A percentile compares a stretch with the other conserved stretches of the same genome.
These are phyloP conservation scores for Dromococcyx pavoninus DNA, from an alignment of 2,797 vertebrate species.

Conservation along the genomic window DNA sequence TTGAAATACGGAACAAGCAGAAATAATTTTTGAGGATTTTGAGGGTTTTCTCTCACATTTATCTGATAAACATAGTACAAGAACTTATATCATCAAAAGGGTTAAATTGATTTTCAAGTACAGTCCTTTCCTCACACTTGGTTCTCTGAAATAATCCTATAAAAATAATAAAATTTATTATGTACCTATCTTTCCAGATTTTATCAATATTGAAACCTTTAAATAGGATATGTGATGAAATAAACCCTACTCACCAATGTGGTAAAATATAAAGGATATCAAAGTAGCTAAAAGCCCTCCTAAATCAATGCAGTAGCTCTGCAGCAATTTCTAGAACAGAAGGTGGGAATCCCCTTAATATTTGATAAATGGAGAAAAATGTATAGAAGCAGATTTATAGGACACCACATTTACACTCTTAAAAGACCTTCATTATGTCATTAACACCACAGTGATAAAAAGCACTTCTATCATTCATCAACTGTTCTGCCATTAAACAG, in stretches of 20 bases:
- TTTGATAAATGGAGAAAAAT: slow-evolving; percentile 75
- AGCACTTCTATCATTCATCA: slow-evolving; percentile 30
- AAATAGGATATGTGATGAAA: slow-evolving; percentile 73
- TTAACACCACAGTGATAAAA: slow-evolving; percentile 49
- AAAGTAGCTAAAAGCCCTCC: slow-evolving; percentile 63
- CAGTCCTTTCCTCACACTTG: not conserved
- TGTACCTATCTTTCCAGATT: slow-evolving; percentile 68
- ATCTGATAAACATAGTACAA: not conserved
- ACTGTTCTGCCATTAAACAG: not conserved
- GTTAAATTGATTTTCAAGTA: not conserved
- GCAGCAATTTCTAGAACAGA: slow-evolving; percentile 72
- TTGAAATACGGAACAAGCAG: not conserved
- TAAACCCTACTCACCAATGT: slow-evolving; percentile 70
- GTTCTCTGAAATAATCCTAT: slow-evolving; percentile 67
- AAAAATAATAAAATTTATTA: slow-evolving; percentile 72
- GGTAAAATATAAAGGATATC: slow-evolving; percentile 76
- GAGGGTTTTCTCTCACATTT: not conserved
- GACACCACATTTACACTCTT: slow-evolving; percentile 43
- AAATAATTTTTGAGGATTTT: not conserved
- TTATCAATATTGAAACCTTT: slow-evolving; percentile 76
- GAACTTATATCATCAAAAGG: not conserved
- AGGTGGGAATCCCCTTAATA: slow-evolving; percentile 67
- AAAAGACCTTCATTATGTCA: slow-evolving; percentile 57
- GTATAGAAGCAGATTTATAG: slow-evolving; percentile 72
- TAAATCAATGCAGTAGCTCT: slow-evolving; percentile 73